phyloP scores from a whole-genome alignment of 2,113 vertebrate species.

The Pyrgilauda ruficollis region DNA sequence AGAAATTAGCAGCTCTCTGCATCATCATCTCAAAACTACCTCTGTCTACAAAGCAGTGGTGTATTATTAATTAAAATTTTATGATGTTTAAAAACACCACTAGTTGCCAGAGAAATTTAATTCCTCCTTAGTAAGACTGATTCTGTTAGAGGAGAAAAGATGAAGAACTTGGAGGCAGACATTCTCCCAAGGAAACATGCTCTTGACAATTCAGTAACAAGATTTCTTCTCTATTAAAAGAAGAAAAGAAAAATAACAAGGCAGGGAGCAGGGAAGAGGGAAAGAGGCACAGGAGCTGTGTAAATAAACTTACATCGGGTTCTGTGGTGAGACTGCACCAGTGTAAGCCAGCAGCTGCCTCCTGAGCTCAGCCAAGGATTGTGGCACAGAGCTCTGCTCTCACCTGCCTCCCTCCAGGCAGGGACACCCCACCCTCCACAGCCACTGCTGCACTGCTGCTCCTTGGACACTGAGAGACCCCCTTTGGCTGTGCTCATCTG shows the following conservation, averaged over 20 bases:
- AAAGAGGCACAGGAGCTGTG: neutral
- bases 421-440: neutral
- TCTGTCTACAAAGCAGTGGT: neutral
- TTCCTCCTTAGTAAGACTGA: neutral
- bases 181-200: neutral
- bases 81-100: neutral
- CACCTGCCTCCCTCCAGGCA: too few species aligned
- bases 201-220: neutral
- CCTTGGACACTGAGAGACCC: accelerated
- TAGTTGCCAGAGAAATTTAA: neutral
- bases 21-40: neutral
- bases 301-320: neutral
- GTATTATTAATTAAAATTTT: neutral
- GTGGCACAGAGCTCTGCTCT: neutral
- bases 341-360: neutral
- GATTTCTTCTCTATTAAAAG: neutral
- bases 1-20: neutral
- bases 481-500: neutral
- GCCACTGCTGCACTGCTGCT: neutral
- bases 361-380: neutral
- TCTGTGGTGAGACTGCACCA: neutral
- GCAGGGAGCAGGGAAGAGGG: neutral
- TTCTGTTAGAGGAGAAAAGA: neutral
- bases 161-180: neutral
- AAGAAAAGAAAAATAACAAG: neutral